Percentiles rank a stretch among this genome's conserved stretches.
These are phyloP conservation scores for Cyanoliseus patagonus DNA, from an alignment of 2,113 vertebrate species.

Conservation along the genomic window DNA sequence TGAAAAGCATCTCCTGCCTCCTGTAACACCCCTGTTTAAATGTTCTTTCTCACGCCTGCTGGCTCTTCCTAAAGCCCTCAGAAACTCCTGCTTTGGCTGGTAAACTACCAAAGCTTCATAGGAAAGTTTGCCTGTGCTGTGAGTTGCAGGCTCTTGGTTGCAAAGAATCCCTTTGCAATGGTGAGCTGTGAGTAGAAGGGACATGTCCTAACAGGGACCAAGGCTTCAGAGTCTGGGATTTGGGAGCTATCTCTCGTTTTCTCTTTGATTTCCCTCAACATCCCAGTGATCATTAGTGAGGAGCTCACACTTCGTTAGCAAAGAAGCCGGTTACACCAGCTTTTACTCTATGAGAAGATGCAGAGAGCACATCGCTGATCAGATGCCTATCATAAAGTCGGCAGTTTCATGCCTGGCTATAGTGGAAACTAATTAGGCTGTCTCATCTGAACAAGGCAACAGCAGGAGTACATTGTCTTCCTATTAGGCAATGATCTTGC, in stretches of 20 bases:
- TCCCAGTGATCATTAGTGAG: background rate
- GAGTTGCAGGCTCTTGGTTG: background rate
- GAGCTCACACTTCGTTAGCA: background rate
- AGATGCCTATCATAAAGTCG: background rate
- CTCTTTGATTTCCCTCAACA: background rate
- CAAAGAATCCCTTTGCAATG: background rate
- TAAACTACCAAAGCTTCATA: background rate
- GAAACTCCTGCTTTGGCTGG: background rate
- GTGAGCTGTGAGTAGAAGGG: background rate
- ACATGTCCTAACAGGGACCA: background rate
- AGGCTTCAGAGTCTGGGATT: background rate
- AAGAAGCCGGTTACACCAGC: background rate
- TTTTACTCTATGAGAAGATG: background rate
- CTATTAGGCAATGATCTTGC: conserved; percentile 18
- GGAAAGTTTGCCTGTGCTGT: background rate
- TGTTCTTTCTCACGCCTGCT: background rate
- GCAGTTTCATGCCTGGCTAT: background rate
- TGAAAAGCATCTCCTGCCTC: background rate
- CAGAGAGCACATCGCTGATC: background rate
- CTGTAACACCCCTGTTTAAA: background rate
- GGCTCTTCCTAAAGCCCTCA: background rate
- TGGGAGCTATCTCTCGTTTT: background rate
- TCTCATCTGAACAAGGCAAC: background rate
- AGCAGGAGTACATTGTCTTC: background rate
- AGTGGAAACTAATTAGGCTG: background rate